Percentiles rank a stretch among this genome's conserved stretches.
phyloP scores from a whole-genome alignment of 2,888 invertebrate genomes.

The Mimumesa dahlbomi region DNA sequence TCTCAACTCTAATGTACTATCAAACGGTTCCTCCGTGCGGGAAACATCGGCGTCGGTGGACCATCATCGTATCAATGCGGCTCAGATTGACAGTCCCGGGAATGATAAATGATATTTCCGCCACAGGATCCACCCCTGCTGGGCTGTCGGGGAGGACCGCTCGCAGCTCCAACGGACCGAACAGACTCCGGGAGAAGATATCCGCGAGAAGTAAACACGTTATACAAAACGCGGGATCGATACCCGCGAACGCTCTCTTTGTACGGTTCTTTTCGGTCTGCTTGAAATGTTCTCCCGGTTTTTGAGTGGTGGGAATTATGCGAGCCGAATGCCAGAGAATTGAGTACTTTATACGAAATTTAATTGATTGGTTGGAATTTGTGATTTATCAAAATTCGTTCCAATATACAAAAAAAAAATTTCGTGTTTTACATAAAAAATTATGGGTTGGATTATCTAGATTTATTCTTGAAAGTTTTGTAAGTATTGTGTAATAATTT shows the following conservation, averaged over 20 bases:
- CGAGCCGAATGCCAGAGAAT: too few relatives aligned
- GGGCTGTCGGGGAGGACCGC: slow-evolving; percentile 54
- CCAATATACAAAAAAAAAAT: too few relatives aligned
- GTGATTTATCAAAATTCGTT: too few relatives aligned
- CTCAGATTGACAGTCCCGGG: slow-evolving; percentile 77
- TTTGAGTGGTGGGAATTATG: too few relatives aligned
- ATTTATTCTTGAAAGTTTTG: too few relatives aligned
- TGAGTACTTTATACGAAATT: too few relatives aligned
- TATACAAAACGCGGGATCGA: slow-evolving; percentile 70
- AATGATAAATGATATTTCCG: slow-evolving; percentile 76
- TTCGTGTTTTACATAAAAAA: too few relatives aligned
- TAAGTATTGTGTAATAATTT: too few relatives aligned
- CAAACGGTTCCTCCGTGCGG: slow-evolving; percentile 10
- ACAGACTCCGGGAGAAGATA: slow-evolving; percentile 62
- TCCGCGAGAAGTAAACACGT: slow-evolving; percentile 74
- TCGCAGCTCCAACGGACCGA: slow-evolving; percentile 44
- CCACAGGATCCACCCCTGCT: slow-evolving; percentile 72
- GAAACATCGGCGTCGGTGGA: slow-evolving; percentile 68
- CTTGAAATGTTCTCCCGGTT: too few relatives aligned
- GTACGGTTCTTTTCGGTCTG: not conserved
- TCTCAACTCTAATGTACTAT: slow-evolving; percentile 15
- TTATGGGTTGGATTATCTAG: too few relatives aligned
- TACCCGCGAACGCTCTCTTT: slow-evolving; percentile 37
- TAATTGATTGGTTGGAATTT: too few relatives aligned
- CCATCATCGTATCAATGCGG: slow-evolving; percentile 77